Evolutionary conservation across 2,797 vertebrate genomes (phyloP).

Genomic region (Coracias cyanogaster): DNA sequence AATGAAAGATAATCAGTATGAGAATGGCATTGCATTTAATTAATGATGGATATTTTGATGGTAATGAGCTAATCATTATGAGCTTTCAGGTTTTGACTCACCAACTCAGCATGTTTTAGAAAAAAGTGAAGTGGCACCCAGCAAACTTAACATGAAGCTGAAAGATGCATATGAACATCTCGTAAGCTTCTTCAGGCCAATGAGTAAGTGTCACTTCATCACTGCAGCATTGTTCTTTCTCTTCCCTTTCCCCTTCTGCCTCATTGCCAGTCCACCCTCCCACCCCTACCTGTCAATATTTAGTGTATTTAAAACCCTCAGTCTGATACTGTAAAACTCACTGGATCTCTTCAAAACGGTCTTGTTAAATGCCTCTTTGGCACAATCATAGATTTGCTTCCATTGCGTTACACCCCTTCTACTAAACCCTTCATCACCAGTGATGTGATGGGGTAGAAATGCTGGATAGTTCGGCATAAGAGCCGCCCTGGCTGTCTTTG

Average conservation of each 20-base stretch:
- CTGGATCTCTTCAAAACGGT: not conserved
- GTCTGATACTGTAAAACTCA: not conserved
- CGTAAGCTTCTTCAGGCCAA: constrained; percentile 67
- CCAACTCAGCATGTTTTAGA: too few species aligned
- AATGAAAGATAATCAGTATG: constrained; percentile 49
- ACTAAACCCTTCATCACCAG: not conserved
- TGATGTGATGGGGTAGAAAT: not conserved
- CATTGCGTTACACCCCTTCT: not conserved
- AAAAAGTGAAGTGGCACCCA: not conserved
- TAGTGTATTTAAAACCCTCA: not conserved
- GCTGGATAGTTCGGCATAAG: fast-evolving
- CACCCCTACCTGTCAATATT: not conserved
- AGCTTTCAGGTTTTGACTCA: not conserved
- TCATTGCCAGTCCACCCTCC: not conserved
- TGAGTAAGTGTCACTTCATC: constrained; percentile 70
- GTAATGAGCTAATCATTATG: constrained; percentile 64
- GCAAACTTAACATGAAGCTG: not conserved
- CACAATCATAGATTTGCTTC: not conserved
- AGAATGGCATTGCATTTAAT: constrained; percentile 56
- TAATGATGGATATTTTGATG: constrained; percentile 30
- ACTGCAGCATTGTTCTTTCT: not conserved
- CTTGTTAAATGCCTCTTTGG: not conserved
- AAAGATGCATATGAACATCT: not conserved
- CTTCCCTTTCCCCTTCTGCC: not conserved
- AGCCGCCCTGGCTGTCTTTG: not conserved